A percentile compares a stretch with the other conserved stretches of the same genome.
phyloP scores from a whole-genome alignment of 2,797 vertebrate species.

The Danio kyathit region DNA sequence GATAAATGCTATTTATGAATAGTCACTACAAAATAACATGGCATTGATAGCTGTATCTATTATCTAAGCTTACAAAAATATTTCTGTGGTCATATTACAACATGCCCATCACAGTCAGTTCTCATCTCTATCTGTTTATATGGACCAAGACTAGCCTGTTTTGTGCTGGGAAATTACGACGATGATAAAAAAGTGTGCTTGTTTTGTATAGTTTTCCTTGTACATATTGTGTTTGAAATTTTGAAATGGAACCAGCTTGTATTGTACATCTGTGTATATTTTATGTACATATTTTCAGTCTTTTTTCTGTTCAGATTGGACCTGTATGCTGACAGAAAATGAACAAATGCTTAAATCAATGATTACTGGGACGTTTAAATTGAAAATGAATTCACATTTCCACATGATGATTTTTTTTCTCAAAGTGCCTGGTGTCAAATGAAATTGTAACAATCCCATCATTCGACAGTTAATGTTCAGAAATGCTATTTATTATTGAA shows the following conservation, averaged over 20 bases:
- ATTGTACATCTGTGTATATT: not conserved
- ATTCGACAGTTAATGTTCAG: not conserved
- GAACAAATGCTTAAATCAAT: not conserved
- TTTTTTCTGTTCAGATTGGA: not conserved
- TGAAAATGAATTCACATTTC: not conserved
- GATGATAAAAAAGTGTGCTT: not conserved
- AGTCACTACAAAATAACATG: not conserved
- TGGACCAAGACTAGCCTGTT: not conserved
- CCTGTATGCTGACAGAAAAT: not conserved
- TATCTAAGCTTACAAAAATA: not conserved
- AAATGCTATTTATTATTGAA: slow-evolving; percentile 7
- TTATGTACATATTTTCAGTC: not conserved
- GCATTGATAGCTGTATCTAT: not conserved
- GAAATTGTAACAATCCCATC: not conserved
- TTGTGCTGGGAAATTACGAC: not conserved
- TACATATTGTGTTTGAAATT: slow-evolving; percentile 20
- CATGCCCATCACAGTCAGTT: not conserved
- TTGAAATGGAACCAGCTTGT: not conserved
- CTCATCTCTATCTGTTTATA: not conserved
- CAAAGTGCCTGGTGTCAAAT: slow-evolving; percentile 9
- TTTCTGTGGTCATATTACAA: not conserved
- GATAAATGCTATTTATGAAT: not conserved
- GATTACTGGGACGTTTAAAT: not conserved
- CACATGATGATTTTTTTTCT: not conserved
- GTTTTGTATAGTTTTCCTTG: slow-evolving; percentile 19